Percentiles rank a stretch among this genome's conserved stretches.
These are phyloP conservation scores for Thryonomys swinderianus DNA, from an alignment of 2,113 vertebrate species.

Conservation along the genomic window DNA sequence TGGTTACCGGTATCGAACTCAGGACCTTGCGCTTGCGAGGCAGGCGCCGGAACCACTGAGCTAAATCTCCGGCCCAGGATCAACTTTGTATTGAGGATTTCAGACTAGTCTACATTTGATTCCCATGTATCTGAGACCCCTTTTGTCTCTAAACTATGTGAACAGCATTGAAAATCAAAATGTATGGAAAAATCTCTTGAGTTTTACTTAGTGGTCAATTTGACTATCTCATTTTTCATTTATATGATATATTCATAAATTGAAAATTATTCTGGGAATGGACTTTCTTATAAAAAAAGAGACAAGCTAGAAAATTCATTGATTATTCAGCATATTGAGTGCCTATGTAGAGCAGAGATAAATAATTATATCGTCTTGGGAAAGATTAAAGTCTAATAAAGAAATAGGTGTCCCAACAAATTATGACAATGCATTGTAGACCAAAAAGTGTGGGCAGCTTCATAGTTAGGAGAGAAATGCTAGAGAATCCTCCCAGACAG, in stretches of 20 bases:
- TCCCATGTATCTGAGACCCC: neutral
- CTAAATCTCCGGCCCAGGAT: no score
- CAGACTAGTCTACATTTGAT: neutral
- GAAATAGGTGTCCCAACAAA: neutral
- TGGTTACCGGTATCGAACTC: no score
- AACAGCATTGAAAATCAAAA: conserved; percentile 43
- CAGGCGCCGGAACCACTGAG: no score
- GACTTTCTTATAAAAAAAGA: neutral
- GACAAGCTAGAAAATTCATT: neutral
- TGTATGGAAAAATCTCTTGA: neutral
- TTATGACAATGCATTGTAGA: neutral
- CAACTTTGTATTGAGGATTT: neutral
- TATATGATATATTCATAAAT: neutral
- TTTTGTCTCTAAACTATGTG: conserved; percentile 8
- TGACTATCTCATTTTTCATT: conserved; percentile 5
- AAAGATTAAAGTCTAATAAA: conserved; percentile 7
- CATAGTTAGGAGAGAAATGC: neutral
- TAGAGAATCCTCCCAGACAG: neutral
- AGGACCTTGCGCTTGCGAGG: no score
- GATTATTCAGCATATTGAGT: neutral
- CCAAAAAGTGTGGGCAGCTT: neutral
- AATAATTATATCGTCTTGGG: conserved; percentile 26
- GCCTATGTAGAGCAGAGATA: neutral
- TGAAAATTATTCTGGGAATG: neutral
- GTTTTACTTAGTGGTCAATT: conserved; percentile 16